phyloP scores from a whole-genome alignment of 2,888 invertebrate genomes.

The Alcis repandata region DNA sequence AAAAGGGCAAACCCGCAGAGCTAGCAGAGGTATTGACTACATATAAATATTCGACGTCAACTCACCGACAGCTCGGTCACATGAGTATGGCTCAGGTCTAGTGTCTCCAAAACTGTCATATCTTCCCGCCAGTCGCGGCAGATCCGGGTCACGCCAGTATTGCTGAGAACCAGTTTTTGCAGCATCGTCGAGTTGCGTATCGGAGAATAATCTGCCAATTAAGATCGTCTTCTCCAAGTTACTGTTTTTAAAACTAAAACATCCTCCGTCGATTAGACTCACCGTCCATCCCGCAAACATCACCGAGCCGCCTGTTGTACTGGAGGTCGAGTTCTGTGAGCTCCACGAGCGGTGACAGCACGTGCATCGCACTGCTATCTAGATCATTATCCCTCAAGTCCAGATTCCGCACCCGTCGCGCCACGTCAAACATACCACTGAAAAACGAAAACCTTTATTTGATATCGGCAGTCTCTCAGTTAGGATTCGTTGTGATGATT shows the following conservation, averaged over 20 bases:
- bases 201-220: not conserved
- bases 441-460: not conserved
- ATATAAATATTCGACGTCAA: not conserved
- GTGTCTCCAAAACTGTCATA: not conserved
- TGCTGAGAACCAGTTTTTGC: not conserved
- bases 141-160: not conserved
- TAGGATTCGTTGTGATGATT: not conserved
- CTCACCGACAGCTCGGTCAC: not conserved
- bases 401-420: not conserved
- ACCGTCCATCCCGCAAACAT: not conserved
- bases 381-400: not conserved
- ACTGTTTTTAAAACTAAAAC: not conserved
- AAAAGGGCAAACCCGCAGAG: no score
- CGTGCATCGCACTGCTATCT: no score
- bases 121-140: constrained; percentile 2
- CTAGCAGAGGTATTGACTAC: not conserved
- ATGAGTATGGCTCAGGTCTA: not conserved
- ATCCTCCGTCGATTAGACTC: not conserved
- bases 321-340: not conserved
- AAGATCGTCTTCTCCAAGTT: not conserved
- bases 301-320: constrained; percentile 8
- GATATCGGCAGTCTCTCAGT: not conserved
- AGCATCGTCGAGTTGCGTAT: not conserved
- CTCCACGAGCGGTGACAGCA: not conserved
- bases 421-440: not conserved